phyloP scores from a whole-genome alignment of 2,113 vertebrate species.

The Theristicus caerulescens region DNA sequence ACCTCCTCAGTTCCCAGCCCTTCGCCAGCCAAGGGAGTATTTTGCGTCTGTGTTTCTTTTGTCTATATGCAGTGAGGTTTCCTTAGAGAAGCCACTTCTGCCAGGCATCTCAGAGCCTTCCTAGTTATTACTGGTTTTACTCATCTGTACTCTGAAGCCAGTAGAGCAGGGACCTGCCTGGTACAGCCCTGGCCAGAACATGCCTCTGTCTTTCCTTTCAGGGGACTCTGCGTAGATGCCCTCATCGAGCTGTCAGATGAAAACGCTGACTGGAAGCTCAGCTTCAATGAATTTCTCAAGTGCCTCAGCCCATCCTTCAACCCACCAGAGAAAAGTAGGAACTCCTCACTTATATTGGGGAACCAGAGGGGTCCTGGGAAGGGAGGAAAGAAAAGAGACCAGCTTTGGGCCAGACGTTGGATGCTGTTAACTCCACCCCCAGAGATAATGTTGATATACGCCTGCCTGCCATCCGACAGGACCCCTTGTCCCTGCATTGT shows the following conservation, averaged over 20 bases:
- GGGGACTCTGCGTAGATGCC: slow-evolving; percentile 95
- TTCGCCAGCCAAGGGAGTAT: not conserved
- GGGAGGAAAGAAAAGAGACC: not conserved
- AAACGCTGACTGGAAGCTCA: slow-evolving; percentile 98
- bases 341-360: not conserved
- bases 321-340: slow-evolving; percentile 95
- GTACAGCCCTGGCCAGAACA: not conserved
- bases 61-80: not conserved
- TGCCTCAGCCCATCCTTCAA: slow-evolving; percentile 94
- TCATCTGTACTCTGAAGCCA: not conserved
- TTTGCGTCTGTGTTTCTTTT: not conserved
- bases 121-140: not conserved
- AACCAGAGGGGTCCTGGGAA: not conserved
- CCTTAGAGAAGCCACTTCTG: not conserved
- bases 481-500: not conserved
- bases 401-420: not conserved
- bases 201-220: slow-evolving; percentile 66
- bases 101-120: not conserved
- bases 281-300: slow-evolving; percentile 96
- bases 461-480: not conserved
- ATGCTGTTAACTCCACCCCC: not conserved
- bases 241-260: slow-evolving; percentile 99
- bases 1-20: not conserved
- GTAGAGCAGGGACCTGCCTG: not conserved
- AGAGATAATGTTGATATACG: not conserved